phyloP scores from a whole-genome alignment of 2,888 invertebrate species.

The Pristionchus exspectatus region DNA sequence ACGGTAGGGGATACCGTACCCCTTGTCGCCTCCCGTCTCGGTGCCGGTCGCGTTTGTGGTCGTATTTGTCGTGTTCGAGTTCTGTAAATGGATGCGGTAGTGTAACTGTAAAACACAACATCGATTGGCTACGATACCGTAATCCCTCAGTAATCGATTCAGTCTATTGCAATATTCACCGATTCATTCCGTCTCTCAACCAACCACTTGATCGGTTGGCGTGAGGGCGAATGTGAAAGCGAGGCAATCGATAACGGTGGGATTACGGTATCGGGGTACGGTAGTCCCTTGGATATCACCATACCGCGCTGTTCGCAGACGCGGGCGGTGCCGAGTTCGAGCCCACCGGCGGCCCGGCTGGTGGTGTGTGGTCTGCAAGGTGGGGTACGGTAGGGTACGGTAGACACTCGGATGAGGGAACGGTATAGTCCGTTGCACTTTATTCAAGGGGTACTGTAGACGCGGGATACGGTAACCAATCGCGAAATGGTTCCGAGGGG shows the following conservation, averaged over 20 bases:
- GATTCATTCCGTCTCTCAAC: not conserved
- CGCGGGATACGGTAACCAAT: not conserved
- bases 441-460: too few relatives aligned
- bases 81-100: not conserved
- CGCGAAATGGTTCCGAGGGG: not conserved
- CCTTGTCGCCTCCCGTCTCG: not conserved
- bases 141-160: not conserved
- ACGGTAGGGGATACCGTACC: slow-evolving; percentile 12
- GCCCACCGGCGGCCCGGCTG: not conserved
- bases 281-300: not conserved
- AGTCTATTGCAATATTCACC: too few relatives aligned
- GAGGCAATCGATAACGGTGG: not conserved
- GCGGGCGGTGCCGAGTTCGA: slow-evolving; percentile 17
- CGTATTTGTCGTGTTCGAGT: not conserved
- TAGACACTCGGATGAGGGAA: not conserved
- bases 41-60: not conserved
- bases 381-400: not conserved
- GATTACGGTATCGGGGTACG: not conserved
- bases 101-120: not conserved
- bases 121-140: not conserved
- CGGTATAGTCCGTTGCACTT: too few relatives aligned
- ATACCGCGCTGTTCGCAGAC: not conserved
- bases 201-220: not conserved
- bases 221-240: not conserved
- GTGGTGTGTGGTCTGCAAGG: not conserved